A percentile compares a stretch with the other conserved stretches of the same genome.
Evolutionary conservation across 2,797 vertebrate genomes (phyloP).

Genomic region (Carapus acus): DNA sequence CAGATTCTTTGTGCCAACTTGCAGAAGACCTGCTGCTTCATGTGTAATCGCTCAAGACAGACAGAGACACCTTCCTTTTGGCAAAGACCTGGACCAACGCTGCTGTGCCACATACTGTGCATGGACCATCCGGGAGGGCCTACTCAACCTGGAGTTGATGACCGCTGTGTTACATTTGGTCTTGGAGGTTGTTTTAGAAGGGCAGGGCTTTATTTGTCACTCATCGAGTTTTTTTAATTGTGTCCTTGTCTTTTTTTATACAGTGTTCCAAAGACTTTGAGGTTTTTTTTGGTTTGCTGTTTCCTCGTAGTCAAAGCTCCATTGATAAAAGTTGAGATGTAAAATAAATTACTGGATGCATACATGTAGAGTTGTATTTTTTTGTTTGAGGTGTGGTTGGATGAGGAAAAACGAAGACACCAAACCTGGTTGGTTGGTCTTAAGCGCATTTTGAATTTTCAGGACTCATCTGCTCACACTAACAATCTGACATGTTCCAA

Average conservation of each 20-base stretch:
- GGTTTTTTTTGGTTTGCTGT: conserved; percentile 55
- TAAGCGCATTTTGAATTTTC: conserved; percentile 17
- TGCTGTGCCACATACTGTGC: conserved; percentile 57
- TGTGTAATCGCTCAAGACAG: conserved; percentile 64
- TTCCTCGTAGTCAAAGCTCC: conserved; percentile 48
- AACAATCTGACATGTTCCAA: too few species aligned
- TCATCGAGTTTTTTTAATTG: conserved; percentile 42
- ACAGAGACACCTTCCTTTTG: conserved; percentile 63
- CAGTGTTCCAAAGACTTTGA: conserved; percentile 59
- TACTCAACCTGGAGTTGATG: conserved; percentile 54
- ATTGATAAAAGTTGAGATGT: conserved; percentile 53
- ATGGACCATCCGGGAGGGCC: conserved; percentile 71
- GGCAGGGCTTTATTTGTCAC: conserved; percentile 41
- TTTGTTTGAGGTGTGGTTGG: conserved; percentile 33
- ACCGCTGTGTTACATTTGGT: conserved; percentile 60
- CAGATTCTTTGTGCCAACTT: conserved; percentile 70
- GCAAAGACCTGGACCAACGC: conserved; percentile 71
- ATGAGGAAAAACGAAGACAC: too few species aligned
- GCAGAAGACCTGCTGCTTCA: conserved; percentile 71
- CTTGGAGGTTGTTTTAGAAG: conserved; percentile 43
- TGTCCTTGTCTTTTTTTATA: conserved; percentile 51
- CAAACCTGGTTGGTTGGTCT: conserved; percentile 25
- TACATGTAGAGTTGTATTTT: conserved; percentile 40
- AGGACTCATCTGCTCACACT: conserved; percentile 39
- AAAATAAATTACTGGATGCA: conserved; percentile 64